Evolutionary conservation across 2,113 vertebrate species (phyloP).

Genomic region (Apistogramma diplotaenia): DNA sequence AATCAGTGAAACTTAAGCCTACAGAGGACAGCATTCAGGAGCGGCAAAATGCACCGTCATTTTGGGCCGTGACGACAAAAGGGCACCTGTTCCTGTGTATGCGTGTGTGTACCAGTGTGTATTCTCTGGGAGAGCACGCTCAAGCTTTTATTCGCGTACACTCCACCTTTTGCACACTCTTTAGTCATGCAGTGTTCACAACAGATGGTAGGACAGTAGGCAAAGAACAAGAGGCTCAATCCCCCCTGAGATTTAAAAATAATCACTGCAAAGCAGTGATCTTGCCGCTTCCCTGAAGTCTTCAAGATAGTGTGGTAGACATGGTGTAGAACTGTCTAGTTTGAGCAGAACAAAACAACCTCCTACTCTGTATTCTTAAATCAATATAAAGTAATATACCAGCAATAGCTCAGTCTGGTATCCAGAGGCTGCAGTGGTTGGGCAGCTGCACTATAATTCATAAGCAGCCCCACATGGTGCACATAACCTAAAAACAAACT

Average conservation of each 20-base stretch:
- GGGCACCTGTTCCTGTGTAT: slow-evolving; percentile 55
- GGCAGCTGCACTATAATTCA: slow-evolving; percentile 12
- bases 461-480: neutral
- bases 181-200: slow-evolving; percentile 30
- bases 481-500: slow-evolving; percentile 28
- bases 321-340: neutral
- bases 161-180: neutral
- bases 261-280: slow-evolving; percentile 3
- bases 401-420: neutral
- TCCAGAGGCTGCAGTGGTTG: slow-evolving; percentile 12
- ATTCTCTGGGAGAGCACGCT: slow-evolving; percentile 6
- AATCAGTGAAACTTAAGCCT: slow-evolving; percentile 65
- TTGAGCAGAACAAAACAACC: slow-evolving; percentile 4
- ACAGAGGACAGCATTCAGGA: slow-evolving; percentile 65
- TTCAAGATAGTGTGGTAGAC: neutral
- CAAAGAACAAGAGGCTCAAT: neutral
- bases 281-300: neutral
- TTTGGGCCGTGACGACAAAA: slow-evolving; percentile 60
- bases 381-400: slow-evolving; percentile 9
- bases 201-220: slow-evolving; percentile 4
- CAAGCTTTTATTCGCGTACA: slow-evolving; percentile 2
- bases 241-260: neutral
- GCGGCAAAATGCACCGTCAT: slow-evolving; percentile 63
- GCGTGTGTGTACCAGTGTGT: slow-evolving; percentile 5
- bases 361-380: neutral